Base-by-base conservation (phyloP, 2,888 invertebrate species). In the Acanthosepion pharaonis region DNA sequence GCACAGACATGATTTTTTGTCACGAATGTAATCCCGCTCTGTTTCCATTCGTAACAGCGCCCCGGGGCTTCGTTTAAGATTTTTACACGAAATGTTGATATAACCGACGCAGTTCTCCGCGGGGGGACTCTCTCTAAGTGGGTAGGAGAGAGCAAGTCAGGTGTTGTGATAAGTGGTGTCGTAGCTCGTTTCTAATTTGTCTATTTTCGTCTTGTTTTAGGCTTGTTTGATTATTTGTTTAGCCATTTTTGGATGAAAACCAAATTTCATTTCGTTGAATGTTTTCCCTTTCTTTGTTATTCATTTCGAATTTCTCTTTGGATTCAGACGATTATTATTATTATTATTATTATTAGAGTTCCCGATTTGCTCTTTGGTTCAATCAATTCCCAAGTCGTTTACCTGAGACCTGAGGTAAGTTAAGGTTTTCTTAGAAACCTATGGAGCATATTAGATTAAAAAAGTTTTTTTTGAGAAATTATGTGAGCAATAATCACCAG, bases 71-170 rank as follows among this genome's bases (percentile, higher is more conserved):
- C 78, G 78, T n/a, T 78, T 78, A n/a, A 33, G n/a, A 78, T 78
- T 78, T 78, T 78, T 78, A 78, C 78, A 78, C 78, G 78, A 78
- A n/a, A 78, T 78, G 78, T 78, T 78, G 78, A 78, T 78, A n/a
- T 78, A 78, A 78, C n/a, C 33, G 78, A n/a, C 78, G 15, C 78
- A n/a, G 5, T 42, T 78, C 78, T 78, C 78, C 78, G n/a, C 78
- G 33, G 78, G 78, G 78, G n/a, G 78, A 33, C 78, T n/a, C 18
- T 78, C 15, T n/a, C 15, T 11, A 78, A 78, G 78, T 78, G 33
- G 78, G n/a, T n/a, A 78, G 9, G n/a, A 78, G 78, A 78, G 78
- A 15, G n/a, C n/a, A 33, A n/a, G 78, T n/a, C 78, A 78, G n/a
- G n/a, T 78, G 78, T 78, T 78, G 33, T 18, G 33, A 78, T n/a